A percentile compares a stretch with the other conserved stretches of the same genome.
Conservation (phyloP, 1,140 invertebrate species). For the Brachionus angularis region DNA sequence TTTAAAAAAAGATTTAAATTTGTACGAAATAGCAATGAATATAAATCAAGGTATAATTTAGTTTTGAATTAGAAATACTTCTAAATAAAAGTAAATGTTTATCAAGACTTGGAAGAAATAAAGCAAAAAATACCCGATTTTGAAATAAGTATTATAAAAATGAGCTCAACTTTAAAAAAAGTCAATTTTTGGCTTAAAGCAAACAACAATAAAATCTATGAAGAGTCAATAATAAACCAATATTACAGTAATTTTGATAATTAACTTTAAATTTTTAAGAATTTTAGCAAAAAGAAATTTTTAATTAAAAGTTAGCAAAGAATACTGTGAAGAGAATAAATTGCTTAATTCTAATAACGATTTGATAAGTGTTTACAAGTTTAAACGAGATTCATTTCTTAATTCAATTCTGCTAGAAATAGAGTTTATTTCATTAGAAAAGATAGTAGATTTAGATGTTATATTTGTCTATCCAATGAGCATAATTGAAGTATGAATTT, state of each 20-base stretch:
- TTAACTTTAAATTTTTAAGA: neutral
- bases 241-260: slow-evolving; percentile 20
- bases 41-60: slow-evolving; percentile 6
- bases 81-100: no score
- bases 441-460: no score
- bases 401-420: no score
- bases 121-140: neutral
- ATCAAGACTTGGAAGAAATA: slow-evolving; percentile 1
- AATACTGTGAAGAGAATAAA: no score
- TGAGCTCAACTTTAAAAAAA: slow-evolving; percentile 12
- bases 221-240: neutral
- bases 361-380: no score
- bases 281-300: neutral
- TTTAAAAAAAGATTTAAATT: slow-evolving; percentile 26
- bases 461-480: no score
- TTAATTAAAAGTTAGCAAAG: no score
- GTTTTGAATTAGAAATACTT: no score
- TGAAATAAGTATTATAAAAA: slow-evolving; percentile 11
- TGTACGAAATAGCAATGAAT: slow-evolving; percentile 1
- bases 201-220: neutral
- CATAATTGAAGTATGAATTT: no score
- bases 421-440: no score
- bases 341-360: no score
- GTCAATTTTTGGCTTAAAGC: slow-evolving; percentile 36
- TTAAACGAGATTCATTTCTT: no score